Base-by-base conservation (phyloP, 2,113 vertebrate species). In the Hydrolagus affinis region DNA sequence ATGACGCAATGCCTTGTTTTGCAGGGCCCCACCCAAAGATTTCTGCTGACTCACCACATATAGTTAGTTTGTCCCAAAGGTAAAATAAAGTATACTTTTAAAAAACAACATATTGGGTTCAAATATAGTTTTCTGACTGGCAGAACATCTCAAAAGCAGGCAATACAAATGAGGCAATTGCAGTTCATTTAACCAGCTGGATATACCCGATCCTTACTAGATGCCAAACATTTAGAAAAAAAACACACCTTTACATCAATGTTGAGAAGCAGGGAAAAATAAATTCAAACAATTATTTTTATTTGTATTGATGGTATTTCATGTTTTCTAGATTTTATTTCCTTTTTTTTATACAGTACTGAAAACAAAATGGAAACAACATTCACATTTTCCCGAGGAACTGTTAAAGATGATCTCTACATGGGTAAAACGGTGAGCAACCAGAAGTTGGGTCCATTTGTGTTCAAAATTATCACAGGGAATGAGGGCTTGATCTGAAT, bases 361-460 rank as follows among this genome's bases (percentile, higher is more conserved):
- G 95, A 94, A 97, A 97, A 96, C 95, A 92, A 95, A 92, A 95
- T 96, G 93, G 93, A 94, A 83, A 88, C 94, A 94, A 96, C 96
- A 94, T 97, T 97, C 96, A 98, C 96, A 97, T 96, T 97, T 96
- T 95, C 95, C 95, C 95, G 91, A 96, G 93, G 95, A 96, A 96
- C 95, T 95, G 92, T 95, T 89, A 95, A 96, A 93, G 94, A 94
- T 93, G 93, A 96, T 93, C 94, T 96, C 95, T 97, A 96, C 94
- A 94, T 94, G 96, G 93, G 94, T 95, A 91, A 92, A 96, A 97
- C 91, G 92, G 92, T 94, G 95, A 94, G 95, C 95, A 96, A 95
- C 95, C 94, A 95, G 94, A 95, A 96, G 95, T 94, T 94, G 94
- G 95, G 95, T 94, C 94, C 93, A 93, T 88, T 91, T 91, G 92